phyloP scores from a whole-genome alignment of 1,140 invertebrate genomes.

The Apis cerana region DNA sequence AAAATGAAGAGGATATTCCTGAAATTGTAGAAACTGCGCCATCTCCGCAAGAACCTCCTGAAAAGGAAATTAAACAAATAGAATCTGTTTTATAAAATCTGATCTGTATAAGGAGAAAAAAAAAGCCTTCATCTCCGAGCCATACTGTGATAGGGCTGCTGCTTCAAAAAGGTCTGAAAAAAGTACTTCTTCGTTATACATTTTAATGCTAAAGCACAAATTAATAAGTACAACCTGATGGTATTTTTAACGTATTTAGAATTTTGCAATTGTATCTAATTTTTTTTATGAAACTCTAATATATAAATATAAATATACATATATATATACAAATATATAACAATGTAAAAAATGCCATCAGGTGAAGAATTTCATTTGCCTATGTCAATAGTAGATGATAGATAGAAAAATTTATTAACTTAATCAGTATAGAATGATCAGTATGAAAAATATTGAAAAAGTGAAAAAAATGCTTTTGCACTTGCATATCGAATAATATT shows the following conservation, averaged over 20 bases:
- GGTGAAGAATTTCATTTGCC: conserved; percentile 70
- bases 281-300: conserved; percentile 47
- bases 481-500: conserved; percentile 69
- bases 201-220: conserved; percentile 77
- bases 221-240: conserved; percentile 60
- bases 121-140: conserved; percentile 75
- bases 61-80: conserved; percentile 85
- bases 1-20: conserved; percentile 87
- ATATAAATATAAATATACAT: conserved; percentile 32
- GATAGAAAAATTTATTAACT: conserved; percentile 73
- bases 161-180: conserved; percentile 60
- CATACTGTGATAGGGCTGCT: conserved; percentile 77
- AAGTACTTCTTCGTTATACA: conserved; percentile 72
- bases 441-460: conserved; percentile 71
- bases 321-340: background rate
- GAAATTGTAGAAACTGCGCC: conserved; percentile 86
- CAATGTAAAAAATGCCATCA: conserved; percentile 61
- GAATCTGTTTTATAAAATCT: conserved; percentile 84
- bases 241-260: conserved; percentile 66
- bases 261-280: conserved; percentile 48
- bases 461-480: conserved; percentile 71
- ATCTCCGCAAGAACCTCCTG: conserved; percentile 81
- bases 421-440: conserved; percentile 80
- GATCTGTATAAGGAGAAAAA: conserved; percentile 57
- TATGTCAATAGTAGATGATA: conserved; percentile 67